Evolutionary conservation across 2,888 invertebrate genomes (phyloP).

Genomic region (Liodrosophila aerea): DNA sequence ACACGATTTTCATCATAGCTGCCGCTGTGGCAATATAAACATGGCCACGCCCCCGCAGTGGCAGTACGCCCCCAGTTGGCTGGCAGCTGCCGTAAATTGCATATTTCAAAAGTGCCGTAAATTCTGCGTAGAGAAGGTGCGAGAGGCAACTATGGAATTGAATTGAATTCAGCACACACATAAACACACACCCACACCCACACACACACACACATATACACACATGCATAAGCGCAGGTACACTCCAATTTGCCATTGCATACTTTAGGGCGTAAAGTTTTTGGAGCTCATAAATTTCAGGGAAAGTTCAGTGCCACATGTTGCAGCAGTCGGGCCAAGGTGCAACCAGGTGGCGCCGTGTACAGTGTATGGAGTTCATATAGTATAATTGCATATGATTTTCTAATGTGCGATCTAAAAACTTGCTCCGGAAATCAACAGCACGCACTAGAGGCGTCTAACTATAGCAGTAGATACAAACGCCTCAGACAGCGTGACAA

Average conservation of each 20-base stretch:
- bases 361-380: constrained; percentile 23
- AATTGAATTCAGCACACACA: constrained; percentile 49
- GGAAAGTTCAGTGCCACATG: constrained; percentile 47
- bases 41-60: constrained; percentile 19
- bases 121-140: constrained; percentile 70
- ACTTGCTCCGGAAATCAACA: constrained; percentile 13
- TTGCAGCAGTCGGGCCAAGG: constrained; percentile 12
- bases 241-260: constrained; percentile 54
- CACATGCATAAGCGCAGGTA: constrained; percentile 1
- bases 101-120: constrained; percentile 72
- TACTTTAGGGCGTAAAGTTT: constrained; percentile 62
- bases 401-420: constrained; percentile 4
- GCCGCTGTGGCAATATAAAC: constrained; percentile 7
- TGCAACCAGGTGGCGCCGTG: constrained; percentile 1
- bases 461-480: constrained; percentile 11
- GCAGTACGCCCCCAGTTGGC: not conserved
- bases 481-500: constrained; percentile 24
- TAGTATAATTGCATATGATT: constrained; percentile 52
- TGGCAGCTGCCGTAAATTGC: constrained; percentile 58
- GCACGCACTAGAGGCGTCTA: constrained; percentile 1
- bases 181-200: constrained; percentile 4
- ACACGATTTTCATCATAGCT: constrained; percentile 14
- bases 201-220: constrained; percentile 1
- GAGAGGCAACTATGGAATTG: constrained; percentile 54
- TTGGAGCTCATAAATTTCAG: constrained; percentile 58